These are phyloP conservation scores for Pluvialis apricaria DNA, from an alignment of 2,113 vertebrate species.

Conservation along the genomic window DNA sequence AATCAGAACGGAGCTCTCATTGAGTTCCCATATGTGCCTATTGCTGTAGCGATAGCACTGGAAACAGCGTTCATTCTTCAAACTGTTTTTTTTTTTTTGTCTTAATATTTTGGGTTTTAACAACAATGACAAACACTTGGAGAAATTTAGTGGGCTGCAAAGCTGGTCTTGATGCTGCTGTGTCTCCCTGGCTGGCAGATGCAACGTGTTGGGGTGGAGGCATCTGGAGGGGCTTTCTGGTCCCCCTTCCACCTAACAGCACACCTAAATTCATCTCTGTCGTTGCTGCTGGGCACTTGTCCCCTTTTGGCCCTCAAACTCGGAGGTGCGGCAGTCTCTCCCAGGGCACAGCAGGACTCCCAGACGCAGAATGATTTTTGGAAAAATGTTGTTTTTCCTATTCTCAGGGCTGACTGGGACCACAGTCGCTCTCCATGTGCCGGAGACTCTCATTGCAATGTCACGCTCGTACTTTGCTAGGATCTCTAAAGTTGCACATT, in stretches of 20 bases:
- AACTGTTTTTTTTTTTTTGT: background rate
- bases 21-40: conserved; percentile 34
- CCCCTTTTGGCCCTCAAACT: background rate
- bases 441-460: background rate
- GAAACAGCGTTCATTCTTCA: background rate
- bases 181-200: background rate
- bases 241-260: background rate
- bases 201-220: accelerated
- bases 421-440: background rate
- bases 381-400: background rate
- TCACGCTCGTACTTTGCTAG: background rate
- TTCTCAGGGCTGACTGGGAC: background rate
- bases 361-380: background rate
- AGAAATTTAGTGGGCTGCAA: background rate
- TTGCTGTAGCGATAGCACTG: background rate
- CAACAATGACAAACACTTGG: background rate
- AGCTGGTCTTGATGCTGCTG: background rate
- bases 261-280: accelerated
- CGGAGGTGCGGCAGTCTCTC: background rate
- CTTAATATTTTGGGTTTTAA: background rate
- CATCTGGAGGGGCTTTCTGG: background rate
- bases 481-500: background rate
- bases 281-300: background rate
- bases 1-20: conserved; percentile 17
- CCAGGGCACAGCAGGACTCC: background rate